Evolutionary conservation across 2,113 vertebrate genomes (phyloP), one percentile per base, ranked within the genome.

Genomic region (Hemiprocne comata): DNA sequence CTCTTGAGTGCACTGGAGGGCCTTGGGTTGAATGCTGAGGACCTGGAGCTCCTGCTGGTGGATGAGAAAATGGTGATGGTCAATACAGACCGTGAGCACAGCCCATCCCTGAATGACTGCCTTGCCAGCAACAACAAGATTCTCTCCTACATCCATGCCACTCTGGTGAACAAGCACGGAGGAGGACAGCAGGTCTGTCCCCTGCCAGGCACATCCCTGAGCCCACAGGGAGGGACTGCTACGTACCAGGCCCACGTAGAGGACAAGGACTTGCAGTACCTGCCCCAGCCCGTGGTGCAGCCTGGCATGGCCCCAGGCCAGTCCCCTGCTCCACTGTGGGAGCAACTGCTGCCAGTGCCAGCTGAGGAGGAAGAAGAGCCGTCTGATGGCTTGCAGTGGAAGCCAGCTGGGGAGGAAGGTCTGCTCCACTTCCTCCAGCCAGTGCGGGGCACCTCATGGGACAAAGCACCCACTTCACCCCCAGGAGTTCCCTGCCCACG

Each of bases 51-150:
- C 44, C 97, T 99, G 74, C 94, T 98, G 38, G 94, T 98, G 20
- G 98, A 98, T 29, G 98, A 98, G 89, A 97, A 98, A 71, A 98
- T 98, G 98, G 98, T 98, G 94, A 95, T 96, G 72, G 97, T 98
- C 21, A 97, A 97, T 65, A 97, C 5, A n/a, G 87, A 89, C 44
- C 90, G 94, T 1, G 97, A 97, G 16, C 95, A 46, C 4, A 78
- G 97, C 15, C 97, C 76, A 0, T 93, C 96, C 4, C 90, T 98
- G 51, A 98, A 97, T 0, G 84, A 98, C 76, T 89, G 97, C 71
- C 89, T 98, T 21, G 94, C 97, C 33, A 98, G 98, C 18, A 94
- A 95, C 18, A 94, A 95, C 1, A 95, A 99, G 83, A 97, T 98
- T 74, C 96, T 98, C 10, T 98, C 98, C 10, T 98, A 97, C 3